Evolutionary conservation across 2,113 vertebrate genomes (phyloP).

Genomic region (Melierax canorus): DNA sequence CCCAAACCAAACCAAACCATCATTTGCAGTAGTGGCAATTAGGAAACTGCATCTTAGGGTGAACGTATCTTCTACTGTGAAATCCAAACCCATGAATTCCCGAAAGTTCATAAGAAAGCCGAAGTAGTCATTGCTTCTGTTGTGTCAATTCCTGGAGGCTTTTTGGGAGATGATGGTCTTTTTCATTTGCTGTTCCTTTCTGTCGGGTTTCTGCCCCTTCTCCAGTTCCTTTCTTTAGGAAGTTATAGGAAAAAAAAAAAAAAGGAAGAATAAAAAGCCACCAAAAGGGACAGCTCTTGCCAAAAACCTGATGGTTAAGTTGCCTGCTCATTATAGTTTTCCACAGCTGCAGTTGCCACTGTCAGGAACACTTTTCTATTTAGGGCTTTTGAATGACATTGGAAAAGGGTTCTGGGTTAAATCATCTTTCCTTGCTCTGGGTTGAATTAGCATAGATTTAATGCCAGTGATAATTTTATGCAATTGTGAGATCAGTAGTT

Average conservation of each 20-base stretch:
- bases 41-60: background rate
- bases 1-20: background rate
- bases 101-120: background rate
- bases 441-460: slow-evolving; percentile 68
- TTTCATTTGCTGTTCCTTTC: background rate
- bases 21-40: background rate
- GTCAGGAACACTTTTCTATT: slow-evolving; percentile 33
- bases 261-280: background rate
- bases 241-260: background rate
- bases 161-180: background rate
- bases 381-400: slow-evolving; percentile 55
- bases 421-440: slow-evolving; percentile 7
- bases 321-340: background rate
- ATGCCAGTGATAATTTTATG: slow-evolving; percentile 65
- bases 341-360: background rate
- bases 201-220: background rate
- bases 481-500: slow-evolving; percentile 51
- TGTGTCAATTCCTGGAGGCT: background rate
- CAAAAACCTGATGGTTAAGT: background rate
- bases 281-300: background rate
- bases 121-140: slow-evolving; percentile 12
- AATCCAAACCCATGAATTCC: background rate
- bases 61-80: background rate
- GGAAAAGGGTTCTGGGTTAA: slow-evolving; percentile 48
- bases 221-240: background rate